Evolutionary conservation across 1,140 invertebrate species (phyloP).

Genomic region (Drosophila nigromelanica): DNA sequence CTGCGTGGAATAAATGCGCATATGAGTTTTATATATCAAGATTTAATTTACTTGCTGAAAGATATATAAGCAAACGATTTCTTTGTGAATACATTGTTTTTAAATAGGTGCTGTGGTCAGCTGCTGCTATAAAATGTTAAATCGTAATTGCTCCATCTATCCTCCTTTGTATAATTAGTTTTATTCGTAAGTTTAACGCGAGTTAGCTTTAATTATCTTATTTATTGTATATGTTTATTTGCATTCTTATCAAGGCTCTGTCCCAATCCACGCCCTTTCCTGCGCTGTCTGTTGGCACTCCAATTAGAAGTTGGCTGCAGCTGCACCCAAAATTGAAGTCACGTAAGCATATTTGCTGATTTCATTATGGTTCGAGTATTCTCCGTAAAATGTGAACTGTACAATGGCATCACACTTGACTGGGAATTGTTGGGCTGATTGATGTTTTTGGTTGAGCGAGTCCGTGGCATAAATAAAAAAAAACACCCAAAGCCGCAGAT

Average conservation of each 20-base stretch:
- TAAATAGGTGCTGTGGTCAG: background rate
- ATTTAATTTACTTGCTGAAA: slow-evolving; percentile 1
- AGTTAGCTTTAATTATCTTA: slow-evolving; percentile 6
- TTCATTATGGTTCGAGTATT: slow-evolving; percentile 54
- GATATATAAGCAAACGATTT: background rate
- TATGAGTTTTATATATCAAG: background rate
- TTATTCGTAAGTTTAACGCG: background rate
- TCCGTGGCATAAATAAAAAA: background rate
- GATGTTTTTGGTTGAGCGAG: slow-evolving; percentile 51
- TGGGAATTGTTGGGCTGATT: slow-evolving; percentile 31
- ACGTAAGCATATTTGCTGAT: slow-evolving; percentile 78
- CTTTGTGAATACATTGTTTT: background rate
- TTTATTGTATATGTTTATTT: slow-evolving; percentile 11
- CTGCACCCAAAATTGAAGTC: slow-evolving; percentile 75
- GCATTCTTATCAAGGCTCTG: slow-evolving; percentile 15
- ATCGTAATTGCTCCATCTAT: too few species aligned
- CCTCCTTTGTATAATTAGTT: too few species aligned
- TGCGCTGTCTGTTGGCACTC: slow-evolving; percentile 61
- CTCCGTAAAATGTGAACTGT: slow-evolving; percentile 23
- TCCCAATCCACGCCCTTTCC: slow-evolving; percentile 43
- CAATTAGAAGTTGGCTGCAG: slow-evolving; percentile 58
- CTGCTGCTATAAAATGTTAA: background rate
- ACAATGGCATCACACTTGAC: slow-evolving; percentile 46
- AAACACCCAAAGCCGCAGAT: slow-evolving; percentile 5
- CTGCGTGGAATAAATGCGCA: background rate